Conservation (phyloP, 2,888 invertebrate genomes). For the Bellardia bayeri region DNA sequence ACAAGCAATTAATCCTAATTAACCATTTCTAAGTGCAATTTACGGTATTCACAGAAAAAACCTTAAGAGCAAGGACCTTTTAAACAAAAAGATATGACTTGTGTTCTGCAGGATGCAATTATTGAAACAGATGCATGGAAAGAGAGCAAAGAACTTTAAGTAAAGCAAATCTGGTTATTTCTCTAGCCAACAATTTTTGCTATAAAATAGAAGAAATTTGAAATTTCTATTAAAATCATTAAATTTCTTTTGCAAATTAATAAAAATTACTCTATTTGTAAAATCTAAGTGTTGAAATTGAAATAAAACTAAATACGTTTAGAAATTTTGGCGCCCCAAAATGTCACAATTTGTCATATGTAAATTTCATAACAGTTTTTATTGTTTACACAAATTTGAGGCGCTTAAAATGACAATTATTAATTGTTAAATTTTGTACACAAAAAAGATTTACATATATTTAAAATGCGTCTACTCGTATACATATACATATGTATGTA, state of each 20-base stretch:
- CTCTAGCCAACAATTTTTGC: no score
- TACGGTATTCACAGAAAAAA: no score
- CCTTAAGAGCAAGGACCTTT: background rate
- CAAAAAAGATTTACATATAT: background rate
- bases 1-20: constrained; percentile 55
- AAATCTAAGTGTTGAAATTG: constrained; percentile 28
- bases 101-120: no score
- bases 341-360: background rate
- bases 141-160: no score
- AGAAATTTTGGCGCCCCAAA: background rate
- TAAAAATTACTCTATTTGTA: background rate
- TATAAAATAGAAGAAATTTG: no score
- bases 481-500: no score
- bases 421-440: background rate
- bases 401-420: constrained; percentile 17
- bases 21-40: background rate
- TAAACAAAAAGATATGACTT: background rate
- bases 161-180: no score
- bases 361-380: constrained; percentile 4
- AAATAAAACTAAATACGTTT: no score
- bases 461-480: background rate
- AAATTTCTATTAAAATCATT: no score
- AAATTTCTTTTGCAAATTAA: no score
- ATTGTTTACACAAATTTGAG: background rate
- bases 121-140: no score